Evolutionary conservation across 2,113 vertebrate genomes (phyloP), one percentile per base, ranked within the genome.

Genomic region (Gymnarchus niloticus): DNA sequence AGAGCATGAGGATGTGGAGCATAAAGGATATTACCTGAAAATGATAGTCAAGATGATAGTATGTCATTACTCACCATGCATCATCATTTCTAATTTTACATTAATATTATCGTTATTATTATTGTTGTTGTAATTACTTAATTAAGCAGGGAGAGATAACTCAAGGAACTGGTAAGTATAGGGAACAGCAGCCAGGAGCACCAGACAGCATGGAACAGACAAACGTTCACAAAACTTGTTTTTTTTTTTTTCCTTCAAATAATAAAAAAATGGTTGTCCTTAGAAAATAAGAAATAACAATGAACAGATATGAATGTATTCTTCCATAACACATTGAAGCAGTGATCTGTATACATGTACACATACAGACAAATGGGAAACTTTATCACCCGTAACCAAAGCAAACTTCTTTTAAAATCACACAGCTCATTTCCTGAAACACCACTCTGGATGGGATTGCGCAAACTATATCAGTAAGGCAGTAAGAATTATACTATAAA

Each of bases 401-500:
- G 95, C 92, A 96, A 95, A 90, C 92, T 94, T 96, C 93, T 93
- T 90, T 93, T 92, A 94, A 95, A 95, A 93, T 93, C 92, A 95
- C 95, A 95, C 95, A 95, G 95, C 92, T 94, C 61, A 17, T 69
- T 73, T 73, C 28, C 28, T 41, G 33, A 73, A 19, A 73, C 28
- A 69, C 37, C 28, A 37, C 37, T 69, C 28, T 33, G 37, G 28
- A 65, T 28, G 12, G 61, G 61, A 69, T 37, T 33, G 37, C 14
- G 37, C 92, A 93, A 94, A 92, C 94, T 92, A 89, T 93, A 94
- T 92, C 94, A 95, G 94, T 96, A 95, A 97, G 95, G 94, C 96
- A 96, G 94, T 96, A 93, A 95, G 91, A 95, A 96, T 93, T 95
- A 95, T 92, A 90, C 95, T 94, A 95, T 92, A 93, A 94, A 94